Conservation (phyloP, 1,140 invertebrate genomes). For the Spodoptera litura region DNA sequence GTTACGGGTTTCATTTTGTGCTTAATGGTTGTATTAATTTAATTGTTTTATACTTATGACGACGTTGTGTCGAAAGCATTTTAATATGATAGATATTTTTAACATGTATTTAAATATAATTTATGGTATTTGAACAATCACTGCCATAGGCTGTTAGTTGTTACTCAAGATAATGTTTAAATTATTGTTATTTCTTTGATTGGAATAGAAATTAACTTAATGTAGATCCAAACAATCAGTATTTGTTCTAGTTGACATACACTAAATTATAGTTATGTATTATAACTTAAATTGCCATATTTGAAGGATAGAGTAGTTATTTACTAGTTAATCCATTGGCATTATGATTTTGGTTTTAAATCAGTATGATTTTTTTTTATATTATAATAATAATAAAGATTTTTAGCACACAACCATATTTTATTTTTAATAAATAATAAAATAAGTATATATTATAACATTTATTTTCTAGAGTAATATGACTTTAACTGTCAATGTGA, state of each 20-base stretch:
- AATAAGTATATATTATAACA: conserved; percentile 47
- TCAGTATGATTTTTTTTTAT: conserved; percentile 21
- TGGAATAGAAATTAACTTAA: conserved; percentile 12
- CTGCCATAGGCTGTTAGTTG: conserved; percentile 42
- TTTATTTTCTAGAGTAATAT: conserved; percentile 50
- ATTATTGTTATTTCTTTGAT: conserved; percentile 4
- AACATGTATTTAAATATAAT: conserved; percentile 36
- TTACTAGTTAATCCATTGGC: conserved; percentile 28
- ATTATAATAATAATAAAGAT: conserved; percentile 33
- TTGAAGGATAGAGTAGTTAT: conserved; percentile 15
- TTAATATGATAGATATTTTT: conserved; percentile 29
- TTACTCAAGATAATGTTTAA: conserved; percentile 35
- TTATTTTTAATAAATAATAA: neutral
- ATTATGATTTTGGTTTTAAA: conserved; percentile 30
- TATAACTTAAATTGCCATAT: conserved; percentile 26
- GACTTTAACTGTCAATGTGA: conserved; percentile 31
- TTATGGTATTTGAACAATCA: conserved; percentile 42
- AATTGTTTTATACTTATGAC: conserved; percentile 19
- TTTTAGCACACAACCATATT: conserved; percentile 30
- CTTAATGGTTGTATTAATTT: conserved; percentile 44
- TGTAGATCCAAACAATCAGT: conserved; percentile 43
- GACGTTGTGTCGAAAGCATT: conserved; percentile 40
- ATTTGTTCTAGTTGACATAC: conserved; percentile 45
- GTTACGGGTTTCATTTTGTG: conserved; percentile 41
- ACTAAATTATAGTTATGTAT: conserved; percentile 26